Conservation (phyloP, 2,888 invertebrate species). For the Andrena trimmerana region DNA sequence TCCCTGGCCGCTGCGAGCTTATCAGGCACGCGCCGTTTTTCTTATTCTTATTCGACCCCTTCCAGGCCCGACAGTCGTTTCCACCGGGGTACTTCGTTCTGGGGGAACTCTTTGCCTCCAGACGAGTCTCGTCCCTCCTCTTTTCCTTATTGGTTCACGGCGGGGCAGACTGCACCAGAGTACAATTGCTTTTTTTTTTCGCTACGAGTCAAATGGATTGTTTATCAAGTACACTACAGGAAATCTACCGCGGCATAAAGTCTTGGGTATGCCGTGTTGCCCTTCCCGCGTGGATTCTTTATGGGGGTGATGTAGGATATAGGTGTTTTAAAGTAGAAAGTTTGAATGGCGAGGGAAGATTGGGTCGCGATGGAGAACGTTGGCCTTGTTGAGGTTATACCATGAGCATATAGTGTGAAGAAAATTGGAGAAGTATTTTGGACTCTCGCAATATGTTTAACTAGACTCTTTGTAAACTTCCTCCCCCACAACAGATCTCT, state of each 20-base stretch:
- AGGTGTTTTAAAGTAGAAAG: too few relatives aligned
- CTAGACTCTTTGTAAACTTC: too few relatives aligned
- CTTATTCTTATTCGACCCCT: slow-evolving; percentile 50
- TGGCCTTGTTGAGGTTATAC: too few relatives aligned
- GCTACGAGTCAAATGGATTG: slow-evolving; percentile 21
- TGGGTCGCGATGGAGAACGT: too few relatives aligned
- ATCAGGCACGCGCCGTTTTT: slow-evolving; percentile 65
- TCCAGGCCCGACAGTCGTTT: slow-evolving; percentile 27
- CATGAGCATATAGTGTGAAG: too few relatives aligned
- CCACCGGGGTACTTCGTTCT: slow-evolving; percentile 47
- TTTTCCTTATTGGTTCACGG: slow-evolving; percentile 42
- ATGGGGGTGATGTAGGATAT: neutral
- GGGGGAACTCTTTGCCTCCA: slow-evolving; percentile 33
- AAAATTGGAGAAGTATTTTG: too few relatives aligned
- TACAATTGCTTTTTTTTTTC: slow-evolving; percentile 1
- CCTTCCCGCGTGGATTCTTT: neutral
- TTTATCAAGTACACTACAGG: slow-evolving; percentile 17
- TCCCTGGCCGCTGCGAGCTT: slow-evolving; percentile 51
- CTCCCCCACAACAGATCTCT: too few relatives aligned
- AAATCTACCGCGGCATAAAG: slow-evolving; percentile 4
- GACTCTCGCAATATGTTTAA: too few relatives aligned
- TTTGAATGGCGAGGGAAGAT: too few relatives aligned
- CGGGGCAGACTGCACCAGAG: slow-evolving; percentile 2
- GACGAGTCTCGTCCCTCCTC: slow-evolving; percentile 25
- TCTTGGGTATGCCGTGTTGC: neutral